phyloP scores from a whole-genome alignment of 2,113 vertebrate species.

The Mohoua ochrocephala region DNA sequence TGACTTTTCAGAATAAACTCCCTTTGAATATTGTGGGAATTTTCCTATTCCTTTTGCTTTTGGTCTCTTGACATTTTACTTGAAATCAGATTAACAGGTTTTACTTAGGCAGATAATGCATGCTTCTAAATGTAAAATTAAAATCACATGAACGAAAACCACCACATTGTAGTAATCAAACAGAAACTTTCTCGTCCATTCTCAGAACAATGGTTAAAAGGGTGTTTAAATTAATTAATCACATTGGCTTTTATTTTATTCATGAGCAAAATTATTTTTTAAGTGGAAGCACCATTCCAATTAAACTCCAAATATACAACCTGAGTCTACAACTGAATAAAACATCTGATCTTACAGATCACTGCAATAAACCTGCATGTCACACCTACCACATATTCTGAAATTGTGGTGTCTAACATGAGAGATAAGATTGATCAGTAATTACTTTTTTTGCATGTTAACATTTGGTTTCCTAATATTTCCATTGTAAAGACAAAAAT shows the following conservation, averaged over 20 bases:
- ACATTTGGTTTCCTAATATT: not conserved
- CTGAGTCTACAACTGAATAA: not conserved
- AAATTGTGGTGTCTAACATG: not conserved
- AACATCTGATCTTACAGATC: not conserved
- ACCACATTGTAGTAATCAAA: not conserved
- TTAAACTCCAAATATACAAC: not conserved
- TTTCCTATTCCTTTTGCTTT: not conserved
- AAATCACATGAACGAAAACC: rapidly evolving
- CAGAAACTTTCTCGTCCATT: not conserved
- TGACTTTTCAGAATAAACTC: not conserved
- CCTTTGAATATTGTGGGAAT: not conserved
- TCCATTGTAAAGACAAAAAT: not conserved
- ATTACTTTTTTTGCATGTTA: not conserved
- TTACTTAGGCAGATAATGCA: rapidly evolving
- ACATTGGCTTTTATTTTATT: not conserved
- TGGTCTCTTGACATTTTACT: not conserved
- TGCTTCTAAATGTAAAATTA: not conserved
- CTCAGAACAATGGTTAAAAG: not conserved
- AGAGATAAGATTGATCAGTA: not conserved
- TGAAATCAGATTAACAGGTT: not conserved
- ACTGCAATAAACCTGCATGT: not conserved
- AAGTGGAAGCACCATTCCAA: not conserved
- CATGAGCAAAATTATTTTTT: not conserved
- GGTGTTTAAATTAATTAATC: not conserved
- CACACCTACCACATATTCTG: not conserved